Conservation (phyloP, 2,113 vertebrate species). For the Eonycteris spelaea region DNA sequence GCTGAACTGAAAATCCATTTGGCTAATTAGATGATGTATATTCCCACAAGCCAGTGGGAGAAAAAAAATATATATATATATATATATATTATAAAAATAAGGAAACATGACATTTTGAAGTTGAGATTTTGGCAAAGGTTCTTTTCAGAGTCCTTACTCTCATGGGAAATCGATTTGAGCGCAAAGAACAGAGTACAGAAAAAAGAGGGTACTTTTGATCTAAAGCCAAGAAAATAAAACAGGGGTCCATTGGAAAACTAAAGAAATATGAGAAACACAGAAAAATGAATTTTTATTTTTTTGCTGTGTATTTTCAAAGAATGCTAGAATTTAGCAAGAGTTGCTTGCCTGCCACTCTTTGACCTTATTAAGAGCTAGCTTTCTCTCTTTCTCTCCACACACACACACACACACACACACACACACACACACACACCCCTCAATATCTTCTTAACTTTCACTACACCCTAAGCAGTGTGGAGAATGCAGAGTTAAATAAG, state of each 20-base stretch:
- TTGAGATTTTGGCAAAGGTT: constrained; percentile 75
- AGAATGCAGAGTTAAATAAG: neutral
- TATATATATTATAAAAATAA: constrained; percentile 79
- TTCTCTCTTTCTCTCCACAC: neutral
- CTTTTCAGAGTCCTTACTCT: constrained; percentile 55
- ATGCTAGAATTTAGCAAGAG: neutral
- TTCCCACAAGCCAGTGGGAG: constrained; percentile 78
- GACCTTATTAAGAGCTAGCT: neutral
- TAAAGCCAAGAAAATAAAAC: constrained; percentile 46
- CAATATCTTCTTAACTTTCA: neutral
- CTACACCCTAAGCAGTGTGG: neutral
- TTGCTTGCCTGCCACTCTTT: neutral
- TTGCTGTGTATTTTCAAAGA: neutral
- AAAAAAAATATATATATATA: constrained; percentile 31
- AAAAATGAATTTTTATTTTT: neutral
- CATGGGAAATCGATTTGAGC: constrained; percentile 39
- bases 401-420: neutral
- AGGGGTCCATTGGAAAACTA: constrained; percentile 2
- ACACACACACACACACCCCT: accelerated
- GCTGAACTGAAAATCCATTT: constrained; percentile 88
- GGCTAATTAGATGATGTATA: constrained; percentile 87
- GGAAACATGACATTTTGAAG: constrained; percentile 77
- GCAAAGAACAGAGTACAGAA: constrained; percentile 3
- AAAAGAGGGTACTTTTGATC: neutral
- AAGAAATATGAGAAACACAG: neutral